Conservation (phyloP, 2,888 invertebrate genomes). For the Doris montereyensis region DNA sequence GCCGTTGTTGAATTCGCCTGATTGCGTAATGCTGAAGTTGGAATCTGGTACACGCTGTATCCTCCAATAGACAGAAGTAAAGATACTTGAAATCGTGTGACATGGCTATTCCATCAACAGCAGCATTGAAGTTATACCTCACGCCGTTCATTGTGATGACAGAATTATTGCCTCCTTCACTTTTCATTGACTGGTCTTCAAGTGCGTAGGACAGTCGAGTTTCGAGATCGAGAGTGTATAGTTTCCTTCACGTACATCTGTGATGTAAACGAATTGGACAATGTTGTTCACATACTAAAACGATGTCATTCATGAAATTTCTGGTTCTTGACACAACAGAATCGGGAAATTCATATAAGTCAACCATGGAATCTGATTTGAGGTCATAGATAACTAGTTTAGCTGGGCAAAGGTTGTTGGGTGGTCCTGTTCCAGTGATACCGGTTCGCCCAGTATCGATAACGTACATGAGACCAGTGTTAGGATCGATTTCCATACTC, state of each 20-base stretch:
- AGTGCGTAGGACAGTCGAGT: conserved; percentile 50
- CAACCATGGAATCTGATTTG: conserved; percentile 46
- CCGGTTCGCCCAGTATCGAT: conserved; percentile 54
- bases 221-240: conserved; percentile 56
- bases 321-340: conserved; percentile 50
- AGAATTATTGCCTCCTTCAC: conserved; percentile 41
- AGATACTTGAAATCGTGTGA: conserved; percentile 56
- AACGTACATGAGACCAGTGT: conserved; percentile 59
- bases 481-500: conserved; percentile 63
- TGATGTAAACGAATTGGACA: conserved; percentile 57
- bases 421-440: conserved; percentile 1
- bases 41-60: conserved; percentile 49
- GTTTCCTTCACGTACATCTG: conserved; percentile 52
- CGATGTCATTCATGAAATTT: conserved; percentile 61
- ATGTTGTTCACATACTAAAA: conserved; percentile 55
- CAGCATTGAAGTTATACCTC: conserved; percentile 42
- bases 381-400: conserved; percentile 60
- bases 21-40: conserved; percentile 51
- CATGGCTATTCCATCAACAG: conserved; percentile 62
- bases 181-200: conserved; percentile 50
- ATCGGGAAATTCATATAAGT: conserved; percentile 52
- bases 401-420: conserved; percentile 52
- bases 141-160: conserved; percentile 44
- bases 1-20: no score
- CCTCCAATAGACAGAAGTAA: conserved; percentile 56